Evolutionary conservation across 1,140 invertebrate genomes (phyloP).

Genomic region (Drosophila repleta): DNA sequence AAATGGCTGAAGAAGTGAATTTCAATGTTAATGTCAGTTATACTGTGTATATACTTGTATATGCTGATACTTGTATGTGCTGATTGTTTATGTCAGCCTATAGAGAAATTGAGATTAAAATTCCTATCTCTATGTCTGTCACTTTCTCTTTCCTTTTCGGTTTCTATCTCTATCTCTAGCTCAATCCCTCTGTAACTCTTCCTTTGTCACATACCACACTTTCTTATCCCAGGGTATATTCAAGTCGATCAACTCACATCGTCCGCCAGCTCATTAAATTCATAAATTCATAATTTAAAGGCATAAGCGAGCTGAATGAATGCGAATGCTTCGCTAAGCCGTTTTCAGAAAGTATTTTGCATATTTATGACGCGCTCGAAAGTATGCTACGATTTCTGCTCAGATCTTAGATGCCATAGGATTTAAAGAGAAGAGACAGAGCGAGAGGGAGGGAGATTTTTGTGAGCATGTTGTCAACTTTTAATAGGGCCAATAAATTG

Average conservation of each 20-base stretch:
- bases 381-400: slow-evolving; percentile 65
- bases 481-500: slow-evolving; percentile 67
- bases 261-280: slow-evolving; percentile 1
- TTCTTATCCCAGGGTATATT: background rate
- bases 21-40: slow-evolving; percentile 41
- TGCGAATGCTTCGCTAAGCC: slow-evolving; percentile 10
- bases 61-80: background rate
- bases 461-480: slow-evolving; percentile 41
- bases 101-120: no score
- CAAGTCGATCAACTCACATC: background rate
- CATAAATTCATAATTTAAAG: slow-evolving; percentile 32
- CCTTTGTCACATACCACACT: background rate
- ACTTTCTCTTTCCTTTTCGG: no score
- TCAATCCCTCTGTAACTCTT: background rate
- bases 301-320: slow-evolving; percentile 17
- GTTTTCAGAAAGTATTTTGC: slow-evolving; percentile 50
- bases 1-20: slow-evolving; percentile 52
- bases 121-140: no score
- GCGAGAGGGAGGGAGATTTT: background rate
- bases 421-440: background rate
- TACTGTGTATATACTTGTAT: background rate
- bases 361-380: slow-evolving; percentile 62
- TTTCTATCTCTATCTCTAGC: no score
- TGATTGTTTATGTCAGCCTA: no score
- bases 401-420: slow-evolving; percentile 22